These are phyloP conservation scores for Caenorhabditis macrosperma DNA, from an alignment of 2,888 invertebrate genomes.

Conservation along the genomic window DNA sequence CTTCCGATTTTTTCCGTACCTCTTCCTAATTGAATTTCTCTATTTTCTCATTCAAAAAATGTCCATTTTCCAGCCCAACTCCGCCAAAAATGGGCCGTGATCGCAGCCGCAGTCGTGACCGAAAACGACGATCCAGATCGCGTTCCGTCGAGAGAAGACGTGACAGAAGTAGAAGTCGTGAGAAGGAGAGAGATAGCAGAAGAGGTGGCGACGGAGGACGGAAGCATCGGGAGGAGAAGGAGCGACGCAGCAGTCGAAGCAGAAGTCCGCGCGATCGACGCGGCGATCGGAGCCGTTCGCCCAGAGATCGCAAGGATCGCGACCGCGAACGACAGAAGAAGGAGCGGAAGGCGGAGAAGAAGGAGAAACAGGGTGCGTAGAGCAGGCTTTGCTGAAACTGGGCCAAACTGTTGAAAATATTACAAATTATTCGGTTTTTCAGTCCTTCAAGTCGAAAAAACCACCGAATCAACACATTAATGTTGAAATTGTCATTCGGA, in stretches of 20 bases:
- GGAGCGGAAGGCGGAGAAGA: constrained; percentile 37
- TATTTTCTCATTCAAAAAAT: too few species aligned
- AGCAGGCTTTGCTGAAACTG: too few species aligned
- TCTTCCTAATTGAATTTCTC: too few species aligned
- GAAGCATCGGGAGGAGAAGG: constrained; percentile 47
- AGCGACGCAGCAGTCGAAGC: constrained; percentile 42
- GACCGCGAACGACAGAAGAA: constrained; percentile 56
- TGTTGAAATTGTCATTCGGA: too few species aligned
- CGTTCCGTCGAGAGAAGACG: constrained; percentile 41
- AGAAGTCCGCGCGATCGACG: constrained; percentile 58
- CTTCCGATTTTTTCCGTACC: background rate
- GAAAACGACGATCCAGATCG: constrained; percentile 60
- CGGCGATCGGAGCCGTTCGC: constrained; percentile 56
- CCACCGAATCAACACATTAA: too few species aligned
- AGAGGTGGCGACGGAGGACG: constrained; percentile 8
- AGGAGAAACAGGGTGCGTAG: constrained; percentile 42
- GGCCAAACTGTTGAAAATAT: too few species aligned
- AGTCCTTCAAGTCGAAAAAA: too few species aligned
- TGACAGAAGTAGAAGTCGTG: constrained; percentile 51
- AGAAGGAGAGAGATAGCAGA: constrained; percentile 21
- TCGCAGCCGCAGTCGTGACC: constrained; percentile 62
- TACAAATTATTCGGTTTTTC: too few species aligned
- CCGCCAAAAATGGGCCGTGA: constrained; percentile 55
- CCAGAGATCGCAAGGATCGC: constrained; percentile 54
- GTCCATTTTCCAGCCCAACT: background rate